Evolutionary conservation across 2,888 invertebrate genomes (phyloP), one percentile per base, ranked within the genome.

Genomic region (Acleris emargana): DNA sequence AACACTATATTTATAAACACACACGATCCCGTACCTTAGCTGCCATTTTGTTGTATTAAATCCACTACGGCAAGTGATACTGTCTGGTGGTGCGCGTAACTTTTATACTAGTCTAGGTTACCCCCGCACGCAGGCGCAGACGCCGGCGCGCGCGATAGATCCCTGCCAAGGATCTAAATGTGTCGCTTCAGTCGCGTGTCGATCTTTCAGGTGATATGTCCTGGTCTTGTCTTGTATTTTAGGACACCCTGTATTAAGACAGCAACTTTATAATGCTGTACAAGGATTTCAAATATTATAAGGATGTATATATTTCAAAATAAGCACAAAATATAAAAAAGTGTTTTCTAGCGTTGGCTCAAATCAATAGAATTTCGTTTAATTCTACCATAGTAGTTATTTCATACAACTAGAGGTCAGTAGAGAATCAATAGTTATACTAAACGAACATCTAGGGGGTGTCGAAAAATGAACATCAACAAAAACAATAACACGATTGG

Each of bases 31-130:
- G 77, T 91, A 91, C 91, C 91, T 91, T 91, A 79, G 91, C 87
- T 86, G 91, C 89, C 91, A 91, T 91, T 89, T 83, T 88, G 83
- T 76, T 83, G 80, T 87, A 84, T 84, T 80, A 86, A 84, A 80
- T 86, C 81, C 86, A 82, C 85, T 81, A 80, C 83, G 77, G 78
- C 88, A 84, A 91, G 86, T 91, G 91, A 91, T 91, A 88, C 84
- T 64, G 76, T 73, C 75, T 77, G 74, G 76, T 78, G 80, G 79
- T 75, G 76, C 74, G 77, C 82, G 74, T 79, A 73, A 83, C 85
- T 89, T 91, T 83, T 91, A 91, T 91, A 91, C 82, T 82, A 77
- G 73, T 73, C 75, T 76, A 74, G 75, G 68, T 73, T 75, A 87
- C 87, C 90, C 91, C 90, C 90, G 81, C 72, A 67, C 69, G 68